Base-by-base conservation (phyloP, 2,888 invertebrate species). In the Mythimna ferrago region DNA sequence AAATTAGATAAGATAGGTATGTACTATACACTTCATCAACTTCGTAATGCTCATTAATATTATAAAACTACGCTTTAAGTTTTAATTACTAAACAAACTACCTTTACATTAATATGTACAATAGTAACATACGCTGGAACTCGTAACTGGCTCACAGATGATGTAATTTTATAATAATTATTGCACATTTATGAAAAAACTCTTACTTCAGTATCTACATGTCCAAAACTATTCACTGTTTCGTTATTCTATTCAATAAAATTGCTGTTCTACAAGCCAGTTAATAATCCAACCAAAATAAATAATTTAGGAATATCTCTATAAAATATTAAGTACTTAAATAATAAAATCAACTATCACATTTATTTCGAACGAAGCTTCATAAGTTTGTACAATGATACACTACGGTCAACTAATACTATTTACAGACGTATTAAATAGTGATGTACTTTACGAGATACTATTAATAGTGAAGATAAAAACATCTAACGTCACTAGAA, bases 281-380 rank as follows among this genome's bases (percentile, higher is more conserved):
- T 89, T 88, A 86, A 71, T 56, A 70, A 78, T 82, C 86, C 88
- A 87, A 86, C 82, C 78, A 87, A 85, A 95, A 95, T 95, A 96
- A 96, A 96, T 96, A 95, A 95, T 95, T 96, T 95, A 95, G 89
- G 89, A 91, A 93, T 94, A 95, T 93, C 90, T 94, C 92, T 94
- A 92, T 93, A 92, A 91, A 93, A 92, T 92, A 94, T 95, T 95
- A 96, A 95, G 94, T 96, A 96, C 96, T 95, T 94, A 95, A 93
- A 93, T 93, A 94, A 92, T 93, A 94, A 92, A 93, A 93, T 94
- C 93, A 95, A 95, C 95, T 96, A 96, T 96, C 96, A 96, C 96
- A 96, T 96, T 95, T 94, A 96, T 94, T 93, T 94, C 92, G 91
- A 95, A 95, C 92, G 92, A 95, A 95, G 95, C 94, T 91, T 94